phyloP scores from a whole-genome alignment of 2,888 invertebrate species.

The Noctua pronuba region DNA sequence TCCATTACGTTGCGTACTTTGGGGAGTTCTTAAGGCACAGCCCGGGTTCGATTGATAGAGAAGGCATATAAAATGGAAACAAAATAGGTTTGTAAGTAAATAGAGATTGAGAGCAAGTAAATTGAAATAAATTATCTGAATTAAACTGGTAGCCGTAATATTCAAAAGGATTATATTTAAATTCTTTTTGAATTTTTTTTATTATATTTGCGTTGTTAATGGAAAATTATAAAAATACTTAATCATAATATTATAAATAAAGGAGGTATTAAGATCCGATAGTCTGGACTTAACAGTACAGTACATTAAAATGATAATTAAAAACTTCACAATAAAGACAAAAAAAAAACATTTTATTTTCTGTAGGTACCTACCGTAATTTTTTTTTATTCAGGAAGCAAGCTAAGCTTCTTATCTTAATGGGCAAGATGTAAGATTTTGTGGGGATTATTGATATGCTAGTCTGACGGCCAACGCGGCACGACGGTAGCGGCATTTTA shows the following conservation, averaged over 20 bases:
- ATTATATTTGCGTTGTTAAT: background rate
- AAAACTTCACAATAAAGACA: background rate
- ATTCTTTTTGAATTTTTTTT: background rate
- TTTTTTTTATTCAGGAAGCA: background rate
- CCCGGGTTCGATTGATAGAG: slow-evolving; percentile 61
- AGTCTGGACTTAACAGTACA: background rate
- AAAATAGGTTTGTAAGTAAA: slow-evolving; percentile 38
- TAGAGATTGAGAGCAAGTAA: slow-evolving; percentile 15
- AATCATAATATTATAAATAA: background rate
- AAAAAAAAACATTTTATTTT: background rate
- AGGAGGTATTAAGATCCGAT: background rate
- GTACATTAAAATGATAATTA: background rate
- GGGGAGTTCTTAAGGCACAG: slow-evolving; percentile 66
- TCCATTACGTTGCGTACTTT: slow-evolving; percentile 67
- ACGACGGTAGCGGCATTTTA: background rate
- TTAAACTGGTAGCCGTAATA: background rate
- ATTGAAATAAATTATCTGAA: slow-evolving; percentile 33
- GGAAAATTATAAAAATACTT: background rate
- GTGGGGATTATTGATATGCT: slow-evolving; percentile 2
- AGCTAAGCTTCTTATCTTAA: background rate
- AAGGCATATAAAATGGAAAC: slow-evolving; percentile 62
- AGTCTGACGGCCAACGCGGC: background rate
- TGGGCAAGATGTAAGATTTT: background rate
- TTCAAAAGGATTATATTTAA: slow-evolving; percentile 2
- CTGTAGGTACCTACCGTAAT: background rate